A percentile compares a stretch with the other conserved stretches of the same genome.
Evolutionary conservation across 2,888 invertebrate species (phyloP).

Genomic region (Zaprionus bogoriensis): DNA sequence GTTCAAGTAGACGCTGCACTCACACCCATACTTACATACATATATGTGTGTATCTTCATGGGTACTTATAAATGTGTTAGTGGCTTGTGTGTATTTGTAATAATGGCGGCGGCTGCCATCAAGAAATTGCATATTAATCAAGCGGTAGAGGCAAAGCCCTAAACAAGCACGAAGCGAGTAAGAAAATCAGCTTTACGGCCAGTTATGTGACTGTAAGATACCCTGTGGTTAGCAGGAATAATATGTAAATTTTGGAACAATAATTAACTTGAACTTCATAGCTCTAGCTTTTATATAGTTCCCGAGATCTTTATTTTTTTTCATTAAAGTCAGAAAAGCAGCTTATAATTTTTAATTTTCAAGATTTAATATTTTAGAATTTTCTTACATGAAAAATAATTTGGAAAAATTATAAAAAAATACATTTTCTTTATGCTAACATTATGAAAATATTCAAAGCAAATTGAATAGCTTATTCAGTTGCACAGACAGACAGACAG

Average conservation of each 20-base stretch:
- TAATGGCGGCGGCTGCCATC: constrained; percentile 65
- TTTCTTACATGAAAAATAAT: too few species aligned
- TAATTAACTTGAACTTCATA: too few species aligned
- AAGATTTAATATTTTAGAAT: too few species aligned
- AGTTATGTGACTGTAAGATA: not conserved
- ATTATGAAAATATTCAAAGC: too few species aligned
- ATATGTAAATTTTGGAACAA: too few species aligned
- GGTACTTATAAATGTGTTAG: constrained; percentile 43
- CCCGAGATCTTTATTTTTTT: not conserved
- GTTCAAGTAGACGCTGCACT: constrained; percentile 45
- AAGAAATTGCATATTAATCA: constrained; percentile 75
- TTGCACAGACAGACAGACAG: too few species aligned
- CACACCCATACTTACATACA: constrained; percentile 14
- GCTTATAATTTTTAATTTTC: too few species aligned
- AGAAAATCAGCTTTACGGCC: not conserved
- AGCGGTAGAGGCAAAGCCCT: constrained; percentile 44
- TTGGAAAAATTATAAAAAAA: too few species aligned
- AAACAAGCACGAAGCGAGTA: constrained; percentile 21
- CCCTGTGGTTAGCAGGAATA: not conserved
- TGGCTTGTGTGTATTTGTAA: constrained; percentile 47
- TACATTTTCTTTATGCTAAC: too few species aligned
- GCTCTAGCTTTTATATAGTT: not conserved
- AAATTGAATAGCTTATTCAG: too few species aligned
- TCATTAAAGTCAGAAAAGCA: too few species aligned
- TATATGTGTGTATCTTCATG: constrained; percentile 11